Conservation (phyloP, 30 jellyfish, hydroid and myxozoan genomes). For the Aurelia sp. region DNA sequence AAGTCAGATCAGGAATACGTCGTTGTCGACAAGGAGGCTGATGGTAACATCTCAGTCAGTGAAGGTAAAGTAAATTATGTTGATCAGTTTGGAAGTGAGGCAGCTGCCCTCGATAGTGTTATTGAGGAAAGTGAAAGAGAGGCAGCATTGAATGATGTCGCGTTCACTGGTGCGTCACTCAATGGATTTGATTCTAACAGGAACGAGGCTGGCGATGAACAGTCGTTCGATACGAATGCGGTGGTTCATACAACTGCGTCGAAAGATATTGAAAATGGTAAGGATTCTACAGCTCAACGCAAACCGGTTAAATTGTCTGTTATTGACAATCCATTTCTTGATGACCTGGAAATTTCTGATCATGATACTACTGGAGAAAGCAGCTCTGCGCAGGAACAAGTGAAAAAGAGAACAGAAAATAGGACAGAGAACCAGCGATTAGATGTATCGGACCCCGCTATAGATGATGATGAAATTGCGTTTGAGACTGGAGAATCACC, state of each 20-base stretch:
- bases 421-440: too few relatives aligned
- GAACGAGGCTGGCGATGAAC: slow-evolving; percentile 20
- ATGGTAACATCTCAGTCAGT: slow-evolving; percentile 54
- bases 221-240: not conserved
- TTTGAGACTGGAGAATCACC: not conserved
- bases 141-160: slow-evolving; percentile 55
- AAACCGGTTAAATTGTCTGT: slow-evolving; percentile 4
- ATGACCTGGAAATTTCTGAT: not conserved
- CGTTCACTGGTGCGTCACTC: slow-evolving; percentile 33
- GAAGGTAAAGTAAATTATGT: slow-evolving; percentile 73
- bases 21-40: slow-evolving; percentile 43
- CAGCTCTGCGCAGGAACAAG: not conserved
- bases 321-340: slow-evolving; percentile 37
- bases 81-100: slow-evolving; percentile 71
- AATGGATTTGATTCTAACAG: slow-evolving; percentile 16
- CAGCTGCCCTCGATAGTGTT: slow-evolving; percentile 64
- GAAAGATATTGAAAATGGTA: not conserved
- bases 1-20: slow-evolving; percentile 51
- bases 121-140: slow-evolving; percentile 46
- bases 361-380: not conserved
- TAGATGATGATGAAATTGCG: not conserved
- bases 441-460: not conserved
- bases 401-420: not conserved
- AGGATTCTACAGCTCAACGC: not conserved
- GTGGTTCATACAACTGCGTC: not conserved